These are phyloP conservation scores for Etia nguti DNA, from an alignment of 2,113 vertebrate species.

Conservation along the genomic window DNA sequence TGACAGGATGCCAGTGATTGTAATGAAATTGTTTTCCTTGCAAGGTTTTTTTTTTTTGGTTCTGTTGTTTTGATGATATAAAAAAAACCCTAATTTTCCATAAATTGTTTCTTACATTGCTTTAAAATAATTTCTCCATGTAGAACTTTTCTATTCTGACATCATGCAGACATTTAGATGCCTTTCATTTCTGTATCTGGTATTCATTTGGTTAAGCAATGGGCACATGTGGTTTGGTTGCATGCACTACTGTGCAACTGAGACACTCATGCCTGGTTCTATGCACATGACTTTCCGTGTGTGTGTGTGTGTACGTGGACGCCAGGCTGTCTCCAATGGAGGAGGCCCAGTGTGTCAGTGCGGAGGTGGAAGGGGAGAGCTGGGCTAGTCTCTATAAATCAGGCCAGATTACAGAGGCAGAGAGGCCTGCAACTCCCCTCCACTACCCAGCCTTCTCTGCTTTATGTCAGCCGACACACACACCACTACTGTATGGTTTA, in stretches of 20 bases:
- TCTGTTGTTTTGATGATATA: neutral
- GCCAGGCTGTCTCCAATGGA: conserved; percentile 97
- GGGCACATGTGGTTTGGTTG: conserved; percentile 48
- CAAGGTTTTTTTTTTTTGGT: neutral
- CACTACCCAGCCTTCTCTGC: conserved; percentile 87
- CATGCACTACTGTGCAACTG: conserved; percentile 51
- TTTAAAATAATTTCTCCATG: neutral
- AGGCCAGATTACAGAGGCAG: conserved; percentile 95
- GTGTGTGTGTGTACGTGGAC: conserved; percentile 79
- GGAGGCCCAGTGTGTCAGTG: conserved; percentile 78
- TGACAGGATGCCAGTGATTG: neutral
- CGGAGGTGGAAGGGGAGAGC: conserved; percentile 74
- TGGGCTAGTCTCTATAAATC: conserved; percentile 85
- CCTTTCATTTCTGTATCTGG: conserved; percentile 38
- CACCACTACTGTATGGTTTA: neutral
- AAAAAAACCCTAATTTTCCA: neutral
- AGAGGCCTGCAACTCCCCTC: conserved; percentile 78
- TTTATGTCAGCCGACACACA: conserved; percentile 84
- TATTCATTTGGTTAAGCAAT: conserved; percentile 49
- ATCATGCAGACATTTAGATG: conserved; percentile 18
- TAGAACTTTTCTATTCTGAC: neutral
- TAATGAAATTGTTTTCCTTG: neutral
- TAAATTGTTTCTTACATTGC: neutral
- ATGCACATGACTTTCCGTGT: conserved; percentile 58
- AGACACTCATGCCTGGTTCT: conserved; percentile 20